Base-by-base conservation (phyloP, 2,113 vertebrate species). In the Crypturellus undulatus region DNA sequence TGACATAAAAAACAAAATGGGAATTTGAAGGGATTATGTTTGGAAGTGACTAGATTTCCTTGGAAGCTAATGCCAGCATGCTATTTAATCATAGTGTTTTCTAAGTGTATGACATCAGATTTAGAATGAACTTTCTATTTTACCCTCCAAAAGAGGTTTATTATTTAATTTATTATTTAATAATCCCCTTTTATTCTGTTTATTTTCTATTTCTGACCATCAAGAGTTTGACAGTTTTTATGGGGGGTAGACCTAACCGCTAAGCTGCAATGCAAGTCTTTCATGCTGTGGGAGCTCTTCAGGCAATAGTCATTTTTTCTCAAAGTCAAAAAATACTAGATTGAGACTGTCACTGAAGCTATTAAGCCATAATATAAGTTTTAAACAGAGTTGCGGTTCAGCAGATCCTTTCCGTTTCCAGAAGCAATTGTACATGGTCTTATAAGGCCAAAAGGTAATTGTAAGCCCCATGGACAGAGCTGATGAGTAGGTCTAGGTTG, bases 91-190 rank as follows among this genome's bases (percentile, higher is more conserved):
- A 81, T 82, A 80, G 64, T 11, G 47, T 60, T 90, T 90, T 93
- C 65, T 92, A 82, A 93, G 62, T 71, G 56, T 40, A 83, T 93
- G 45, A 58, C 24, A 58, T 87, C 59, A n/a, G 9, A 28, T 49
- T 96, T 79, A 85, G 36, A 93, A 69, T 38, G 49, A 68, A 11
- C 38, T 83, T 79, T 38, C 19, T 65, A 17, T 4, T 67, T 76
- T 79, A 30, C 54, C 26, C 49, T 88, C 51, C 64, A 71, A 81
- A 81, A 65, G 58, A 47, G 24, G 54, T 21, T 93, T 18, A 79
- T 88, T 87, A 78, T 86, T 92, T 87, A 94, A 92, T 26, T 93
- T 15, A 76, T 86, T 87, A 75, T 86, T 94, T 87, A 94, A 92
- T 80, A 91, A 89, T 59, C 2, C 0, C 60, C n/a, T 86, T 72